Conservation (phyloP, 2,888 invertebrate genomes). For the Drosophila limbata region DNA sequence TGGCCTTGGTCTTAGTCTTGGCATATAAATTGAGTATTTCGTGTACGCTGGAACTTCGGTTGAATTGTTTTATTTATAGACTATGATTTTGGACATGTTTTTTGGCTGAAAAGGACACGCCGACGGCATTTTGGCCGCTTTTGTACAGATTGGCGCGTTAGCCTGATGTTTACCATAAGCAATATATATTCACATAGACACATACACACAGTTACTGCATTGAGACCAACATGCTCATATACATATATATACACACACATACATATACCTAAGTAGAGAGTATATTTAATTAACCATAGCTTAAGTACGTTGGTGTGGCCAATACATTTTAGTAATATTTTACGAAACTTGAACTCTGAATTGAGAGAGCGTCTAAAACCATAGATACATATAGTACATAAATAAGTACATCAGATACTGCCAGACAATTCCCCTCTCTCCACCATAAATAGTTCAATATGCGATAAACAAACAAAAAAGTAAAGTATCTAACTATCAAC, state of each 20-base stretch:
- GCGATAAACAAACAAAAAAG: constrained; percentile 10
- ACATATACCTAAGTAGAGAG: constrained; percentile 21
- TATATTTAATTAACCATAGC: constrained; percentile 53
- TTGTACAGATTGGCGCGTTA: constrained; percentile 73
- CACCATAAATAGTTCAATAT: constrained; percentile 11
- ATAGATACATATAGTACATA: not conserved
- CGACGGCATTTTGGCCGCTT: constrained; percentile 48
- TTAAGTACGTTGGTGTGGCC: constrained; percentile 76
- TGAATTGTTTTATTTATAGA: constrained; percentile 18
- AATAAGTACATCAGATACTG: constrained; percentile 11
- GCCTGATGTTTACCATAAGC: constrained; percentile 84
- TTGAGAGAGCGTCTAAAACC: constrained; percentile 13
- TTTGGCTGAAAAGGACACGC: constrained; percentile 58
- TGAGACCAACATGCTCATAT: constrained; percentile 31
- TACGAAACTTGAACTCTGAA: constrained; percentile 17
- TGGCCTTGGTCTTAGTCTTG: constrained; percentile 14
- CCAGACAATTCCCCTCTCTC: constrained; percentile 5
- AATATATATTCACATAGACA: constrained; percentile 70
- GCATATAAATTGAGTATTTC: constrained; percentile 15
- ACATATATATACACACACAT: constrained; percentile 24
- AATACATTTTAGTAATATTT: constrained; percentile 64
- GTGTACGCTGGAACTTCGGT: constrained; percentile 20
- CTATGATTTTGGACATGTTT: constrained; percentile 40
- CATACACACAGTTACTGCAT: constrained; percentile 30
- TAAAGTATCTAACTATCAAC: constrained; percentile 37